Evolutionary conservation across 2,888 invertebrate species (phyloP).

Genomic region (Steinernema carpocapsae): DNA sequence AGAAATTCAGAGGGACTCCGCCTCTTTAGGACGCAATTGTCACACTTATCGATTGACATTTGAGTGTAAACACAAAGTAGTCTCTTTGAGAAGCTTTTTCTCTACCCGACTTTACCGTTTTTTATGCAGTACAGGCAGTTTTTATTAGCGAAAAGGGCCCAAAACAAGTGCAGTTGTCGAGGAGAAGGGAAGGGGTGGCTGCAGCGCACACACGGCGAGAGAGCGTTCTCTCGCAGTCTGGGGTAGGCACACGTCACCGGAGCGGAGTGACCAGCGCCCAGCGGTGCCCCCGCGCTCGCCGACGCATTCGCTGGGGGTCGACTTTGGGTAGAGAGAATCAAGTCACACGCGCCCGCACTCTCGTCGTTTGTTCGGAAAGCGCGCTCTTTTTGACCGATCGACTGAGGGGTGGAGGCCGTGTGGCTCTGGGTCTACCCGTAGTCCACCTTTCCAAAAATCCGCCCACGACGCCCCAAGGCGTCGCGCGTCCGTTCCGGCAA

Average conservation of each 20-base stretch:
- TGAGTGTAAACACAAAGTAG: neutral
- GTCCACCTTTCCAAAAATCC: slow-evolving; percentile 29
- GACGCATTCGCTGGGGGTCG: slow-evolving; percentile 18
- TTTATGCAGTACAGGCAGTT: too few species aligned
- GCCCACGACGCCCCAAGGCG: slow-evolving; percentile 1
- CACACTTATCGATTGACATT: neutral
- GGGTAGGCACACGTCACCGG: neutral
- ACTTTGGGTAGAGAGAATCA: slow-evolving; percentile 7
- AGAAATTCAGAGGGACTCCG: too few species aligned
- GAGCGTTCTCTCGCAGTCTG: slow-evolving; percentile 27
- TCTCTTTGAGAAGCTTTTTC: neutral
- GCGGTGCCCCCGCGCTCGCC: slow-evolving; percentile 10
- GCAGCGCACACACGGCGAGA: slow-evolving; percentile 11
- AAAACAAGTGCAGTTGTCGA: slow-evolving; percentile 7
- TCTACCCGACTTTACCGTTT: neutral
- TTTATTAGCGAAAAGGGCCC: neutral
- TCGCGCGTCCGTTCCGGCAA: too few species aligned
- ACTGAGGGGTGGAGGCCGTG: neutral
- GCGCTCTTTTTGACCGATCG: slow-evolving; percentile 1
- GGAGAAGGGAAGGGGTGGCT: neutral
- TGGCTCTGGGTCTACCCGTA: slow-evolving; percentile 14
- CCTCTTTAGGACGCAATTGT: neutral
- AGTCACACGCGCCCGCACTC: slow-evolving; percentile 2
- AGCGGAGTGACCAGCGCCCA: slow-evolving; percentile 17
- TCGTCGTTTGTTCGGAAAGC: neutral